Evolutionary conservation across 1,140 invertebrate genomes (phyloP).

Genomic region (Drosophila santomea): DNA sequence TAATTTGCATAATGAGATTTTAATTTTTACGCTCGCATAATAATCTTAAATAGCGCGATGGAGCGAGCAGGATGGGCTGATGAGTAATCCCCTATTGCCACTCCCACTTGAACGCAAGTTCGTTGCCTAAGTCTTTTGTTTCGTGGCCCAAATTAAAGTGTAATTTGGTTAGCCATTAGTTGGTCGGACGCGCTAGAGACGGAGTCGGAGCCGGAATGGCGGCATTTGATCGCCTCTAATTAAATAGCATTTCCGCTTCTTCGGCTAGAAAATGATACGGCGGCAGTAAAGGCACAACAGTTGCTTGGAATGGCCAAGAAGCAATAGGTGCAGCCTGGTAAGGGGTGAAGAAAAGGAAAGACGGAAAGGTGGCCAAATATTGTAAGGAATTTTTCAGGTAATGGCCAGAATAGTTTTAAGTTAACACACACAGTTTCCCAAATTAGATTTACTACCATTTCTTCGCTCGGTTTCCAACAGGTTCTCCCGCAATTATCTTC

Average conservation of each 20-base stretch:
- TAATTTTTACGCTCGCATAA: constrained; percentile 75
- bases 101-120: constrained; percentile 48
- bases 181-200: constrained; percentile 11
- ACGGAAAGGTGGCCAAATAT: constrained; percentile 12
- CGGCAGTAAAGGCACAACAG: constrained; percentile 24
- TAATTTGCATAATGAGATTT: constrained; percentile 83
- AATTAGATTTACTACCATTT: constrained; percentile 5
- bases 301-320: constrained; percentile 22
- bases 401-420: background rate
- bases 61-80: background rate
- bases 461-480: background rate
- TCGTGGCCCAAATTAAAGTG: constrained; percentile 77
- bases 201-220: constrained; percentile 30
- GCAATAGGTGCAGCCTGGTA: constrained; percentile 33
- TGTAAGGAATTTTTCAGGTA: background rate
- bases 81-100: constrained; percentile 18
- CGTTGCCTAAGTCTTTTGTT: constrained; percentile 74
- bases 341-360: constrained; percentile 3
- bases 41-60: constrained; percentile 23
- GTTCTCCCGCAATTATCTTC: constrained; percentile 57
- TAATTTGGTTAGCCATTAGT: constrained; percentile 81
- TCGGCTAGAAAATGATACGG: constrained; percentile 68
- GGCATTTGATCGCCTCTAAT: constrained; percentile 82
- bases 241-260: constrained; percentile 82
- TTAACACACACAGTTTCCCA: background rate